Evolutionary conservation across 2,888 invertebrate genomes (phyloP), one percentile per base, ranked within the genome.

Genomic region (Melanostoma scalare): DNA sequence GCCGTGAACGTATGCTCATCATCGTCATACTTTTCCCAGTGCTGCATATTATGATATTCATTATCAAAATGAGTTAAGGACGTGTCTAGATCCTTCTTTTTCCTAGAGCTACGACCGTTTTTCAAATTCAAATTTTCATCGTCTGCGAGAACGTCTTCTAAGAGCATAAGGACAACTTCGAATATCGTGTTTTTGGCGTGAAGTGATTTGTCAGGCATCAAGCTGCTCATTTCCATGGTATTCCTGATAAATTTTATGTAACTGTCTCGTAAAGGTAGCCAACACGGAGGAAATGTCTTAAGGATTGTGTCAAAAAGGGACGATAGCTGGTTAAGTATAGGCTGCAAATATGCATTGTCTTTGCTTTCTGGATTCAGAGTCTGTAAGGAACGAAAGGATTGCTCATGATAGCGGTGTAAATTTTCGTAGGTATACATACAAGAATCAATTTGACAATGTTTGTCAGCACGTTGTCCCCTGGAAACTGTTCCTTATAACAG

Each of bases 221-320:
- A 68, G 50, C 87, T 87, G 3, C 80, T 60, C 4, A 85, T 69
- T 50, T 88, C 86, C 5, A 88, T 71, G 0, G 87, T 85, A n/a
- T 74, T 76, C 4, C 86, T 85, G 2, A 89, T 81, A 31, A 90
- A 87, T 0, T 87, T 87, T 0, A 86, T 85, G 68, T 90, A 91
- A 10, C 87, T 88, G 0, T 87, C 85, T 6, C 90, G 89, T 36
- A 91, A 58, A 3, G 88, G 88, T 8, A 89, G 84, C 91, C 91
- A 91, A 69, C 91, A 91, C 1, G 91, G 91, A 5, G 91, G 91
- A 74, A 91, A 91, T 40, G 87, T 86, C 6, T 87, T 86, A 3
- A 91, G 78, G 46, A 91, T 85, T 4, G 88, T 82, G 40, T 88
- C 88, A 60, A 89, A 90, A 0, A 88, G 79, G 30, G 87, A 86